Base-by-base conservation (phyloP, 2,113 vertebrate species). In the Apaloderma vittatum region DNA sequence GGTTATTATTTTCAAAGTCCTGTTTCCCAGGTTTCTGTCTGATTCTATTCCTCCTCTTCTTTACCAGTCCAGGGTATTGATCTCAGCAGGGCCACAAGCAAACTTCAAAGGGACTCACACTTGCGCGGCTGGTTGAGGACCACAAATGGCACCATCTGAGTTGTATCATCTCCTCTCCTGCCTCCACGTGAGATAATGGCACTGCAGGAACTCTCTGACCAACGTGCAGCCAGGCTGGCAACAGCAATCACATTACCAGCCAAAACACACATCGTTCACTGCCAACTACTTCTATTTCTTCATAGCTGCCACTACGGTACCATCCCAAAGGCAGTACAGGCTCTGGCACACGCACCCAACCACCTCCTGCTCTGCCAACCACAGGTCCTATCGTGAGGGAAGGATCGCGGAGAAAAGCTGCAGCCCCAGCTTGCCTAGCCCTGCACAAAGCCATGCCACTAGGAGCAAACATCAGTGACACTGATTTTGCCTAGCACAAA, bases 71-170 rank as follows among this genome's bases (percentile, higher is more conserved):
- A 2, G 8, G 36, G 15, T 43, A 82, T 66, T 93, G 90, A 94
- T 93, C 96, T 92, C 92, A 92, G 66, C 93, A 83, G 63, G 79
- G 71, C 73, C 85, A 77, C 78, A 80, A 78, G 58, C 5, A 83
- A 82, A 95, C 93, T 94, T 94, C 93, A 96, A 95, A 97, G 85
- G 27, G 17, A 21, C 45, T 97, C 54, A 54, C 90, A 59, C 66
- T 72, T 32, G 26, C 3, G 0, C 63, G 65, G 58, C 51, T 88
- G 16, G 5, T 59, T 70, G 71, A 84, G 52, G 79, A 65, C 36
- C 79, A 45, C 1, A 22, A 83, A 66, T 37, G 34, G 70, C 84
- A 52, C 90, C n/a, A 26, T 90, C 71, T 76, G 71, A 92, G 43
- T 55, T 51, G 63, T 66, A 82, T 86, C 74, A 19, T 30, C 75